Base-by-base conservation (phyloP, 2,888 invertebrate species). In the Druceiella hillmani region DNA sequence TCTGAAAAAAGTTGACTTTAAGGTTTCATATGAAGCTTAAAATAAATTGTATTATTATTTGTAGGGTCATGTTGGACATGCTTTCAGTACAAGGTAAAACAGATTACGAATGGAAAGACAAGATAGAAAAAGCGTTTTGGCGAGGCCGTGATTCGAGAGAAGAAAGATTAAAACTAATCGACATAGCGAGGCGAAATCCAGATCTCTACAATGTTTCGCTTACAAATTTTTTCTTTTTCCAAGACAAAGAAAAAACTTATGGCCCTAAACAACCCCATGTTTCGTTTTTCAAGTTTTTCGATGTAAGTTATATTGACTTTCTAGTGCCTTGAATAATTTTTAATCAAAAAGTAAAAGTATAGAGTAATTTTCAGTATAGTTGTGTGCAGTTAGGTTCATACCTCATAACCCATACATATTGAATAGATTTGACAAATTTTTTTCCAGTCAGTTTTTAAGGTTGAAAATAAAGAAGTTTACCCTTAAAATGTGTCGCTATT, bases 171-270 rank as follows among this genome's bases (percentile, higher is more conserved):
- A 76, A 87, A 50, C 73, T 97, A 13, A 80, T 95, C 9, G 81
- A 84, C 36, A 76, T 95, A 48, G 79, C 89, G 0, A 74, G 82
- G 45, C 55, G 55, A 2, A 54, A 69, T 46, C 85, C 92, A 0
- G 78, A 90, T 35, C 61, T 93, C 3, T 79, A 94, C 42, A 93
- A 97, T 66, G 94, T 83, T 7, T 90, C 91, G 0, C 77, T 97
- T 14, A 97, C 97, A 1, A 90, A 93, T 59, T 95, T 95, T 64
- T 98, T 98, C 64, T 98, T 98, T 70, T 97, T 89, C 57, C 79
- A 81, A 46, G 82, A 93, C 51, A 78, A 89, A 61, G 83, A 87
- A 57, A 69, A 80, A 12, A 74, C 83, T 55, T 93, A 93, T 69
- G 95, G 94, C 1, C 91, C 93, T 9, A 85, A 84, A 56, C 79